A percentile compares a stretch with the other conserved stretches of the same genome.
Conservation (phyloP, 2,888 invertebrate genomes). For the Drosophila aldrichi region DNA sequence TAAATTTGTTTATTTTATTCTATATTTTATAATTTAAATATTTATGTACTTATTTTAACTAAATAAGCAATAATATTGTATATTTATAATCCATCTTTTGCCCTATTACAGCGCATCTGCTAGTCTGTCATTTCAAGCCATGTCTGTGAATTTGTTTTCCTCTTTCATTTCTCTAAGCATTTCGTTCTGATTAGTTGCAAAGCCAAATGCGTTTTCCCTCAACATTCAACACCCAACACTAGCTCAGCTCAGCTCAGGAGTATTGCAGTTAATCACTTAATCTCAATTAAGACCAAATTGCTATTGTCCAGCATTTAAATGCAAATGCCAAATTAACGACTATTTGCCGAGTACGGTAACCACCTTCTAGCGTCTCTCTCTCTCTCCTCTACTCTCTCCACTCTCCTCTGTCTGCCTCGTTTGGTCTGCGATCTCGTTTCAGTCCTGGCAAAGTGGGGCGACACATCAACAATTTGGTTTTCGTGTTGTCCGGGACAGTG, state of each 20-base stretch:
- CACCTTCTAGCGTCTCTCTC: constrained; percentile 16
- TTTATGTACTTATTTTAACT: too few species aligned
- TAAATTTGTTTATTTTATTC: too few species aligned
- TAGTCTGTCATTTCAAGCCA: too few species aligned
- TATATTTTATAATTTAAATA: too few species aligned
- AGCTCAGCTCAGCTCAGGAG: constrained; percentile 2
- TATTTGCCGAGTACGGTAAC: constrained; percentile 39
- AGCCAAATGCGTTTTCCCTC: neutral
- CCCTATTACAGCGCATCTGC: neutral
- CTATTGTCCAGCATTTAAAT: constrained; percentile 55
- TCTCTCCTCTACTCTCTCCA: neutral
- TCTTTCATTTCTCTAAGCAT: neutral
- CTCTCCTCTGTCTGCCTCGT: too few species aligned
- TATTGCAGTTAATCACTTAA: constrained; percentile 17
- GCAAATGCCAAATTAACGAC: constrained; percentile 61
- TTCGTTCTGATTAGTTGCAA: neutral
- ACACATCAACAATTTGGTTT: constrained; percentile 30
- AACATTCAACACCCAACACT: neutral
- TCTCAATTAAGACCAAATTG: constrained; percentile 48
- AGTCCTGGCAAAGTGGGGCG: constrained; percentile 10
- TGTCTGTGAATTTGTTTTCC: neutral
- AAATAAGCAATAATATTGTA: too few species aligned
- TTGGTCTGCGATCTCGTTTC: constrained; percentile 5
- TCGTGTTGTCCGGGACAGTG: constrained; percentile 31
- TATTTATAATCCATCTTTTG: too few species aligned